Evolutionary conservation across 1,140 invertebrate species (phyloP).

Genomic region (Pogonomyrmex barbatus): DNA sequence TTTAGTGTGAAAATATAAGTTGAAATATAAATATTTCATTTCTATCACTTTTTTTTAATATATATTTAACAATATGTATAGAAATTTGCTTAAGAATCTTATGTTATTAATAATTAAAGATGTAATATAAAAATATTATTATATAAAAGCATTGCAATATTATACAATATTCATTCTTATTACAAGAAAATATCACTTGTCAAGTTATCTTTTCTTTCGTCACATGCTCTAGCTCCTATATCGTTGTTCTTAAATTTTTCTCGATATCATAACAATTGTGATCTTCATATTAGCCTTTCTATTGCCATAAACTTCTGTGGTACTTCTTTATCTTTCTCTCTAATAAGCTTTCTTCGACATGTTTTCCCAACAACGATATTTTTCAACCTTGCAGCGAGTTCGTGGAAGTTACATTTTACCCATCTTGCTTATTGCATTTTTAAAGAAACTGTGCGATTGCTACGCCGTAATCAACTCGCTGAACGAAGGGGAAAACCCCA

Average conservation of each 20-base stretch:
- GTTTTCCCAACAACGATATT: not conserved
- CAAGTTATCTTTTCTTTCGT: not conserved
- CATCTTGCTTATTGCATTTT: slow-evolving; percentile 18
- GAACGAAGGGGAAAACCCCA: not conserved
- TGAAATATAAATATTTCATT: not conserved
- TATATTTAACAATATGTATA: not conserved
- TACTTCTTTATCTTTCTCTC: not conserved
- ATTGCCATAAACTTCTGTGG: not conserved
- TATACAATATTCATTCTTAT: not conserved
- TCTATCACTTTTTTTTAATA: not conserved
- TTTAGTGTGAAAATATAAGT: not conserved
- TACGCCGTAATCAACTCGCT: not conserved
- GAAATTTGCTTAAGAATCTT: not conserved
- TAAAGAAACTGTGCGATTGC: not conserved
- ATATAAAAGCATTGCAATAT: not conserved
- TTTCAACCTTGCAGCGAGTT: not conserved
- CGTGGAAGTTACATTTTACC: not conserved
- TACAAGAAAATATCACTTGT: not conserved
- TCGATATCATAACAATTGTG: not conserved
- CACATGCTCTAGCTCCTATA: not conserved
- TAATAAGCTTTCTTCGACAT: not conserved
- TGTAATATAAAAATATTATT: not conserved
- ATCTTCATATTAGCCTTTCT: not conserved
- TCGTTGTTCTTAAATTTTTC: not conserved
- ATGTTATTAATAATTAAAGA: not conserved